These are phyloP conservation scores for Andrena minutula DNA, from an alignment of 2,888 invertebrate genomes.

Conservation along the genomic window DNA sequence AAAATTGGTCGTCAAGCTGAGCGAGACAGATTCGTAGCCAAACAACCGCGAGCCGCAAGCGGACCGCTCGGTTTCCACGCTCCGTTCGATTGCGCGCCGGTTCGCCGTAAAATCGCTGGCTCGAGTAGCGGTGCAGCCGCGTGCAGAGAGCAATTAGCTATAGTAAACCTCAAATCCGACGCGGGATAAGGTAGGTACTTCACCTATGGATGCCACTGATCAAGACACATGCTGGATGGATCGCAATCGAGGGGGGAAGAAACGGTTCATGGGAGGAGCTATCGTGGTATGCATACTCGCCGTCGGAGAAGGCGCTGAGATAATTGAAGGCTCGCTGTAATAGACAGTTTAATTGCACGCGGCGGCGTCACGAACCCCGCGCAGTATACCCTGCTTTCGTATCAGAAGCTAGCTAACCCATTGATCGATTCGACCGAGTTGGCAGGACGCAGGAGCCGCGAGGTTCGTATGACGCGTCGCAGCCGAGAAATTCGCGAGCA, in stretches of 20 bases:
- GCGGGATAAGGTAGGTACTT: neutral
- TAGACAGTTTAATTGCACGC: too few relatives aligned
- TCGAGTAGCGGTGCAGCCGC: constrained; percentile 6
- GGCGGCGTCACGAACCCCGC: too few relatives aligned
- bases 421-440: neutral
- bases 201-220: constrained; percentile 3
- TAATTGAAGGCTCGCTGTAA: too few relatives aligned
- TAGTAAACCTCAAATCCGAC: constrained; percentile 25
- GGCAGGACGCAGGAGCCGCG: constrained; percentile 3
- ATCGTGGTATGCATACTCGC: too few relatives aligned
- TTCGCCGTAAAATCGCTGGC: constrained; percentile 27
- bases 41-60: constrained; percentile 30
- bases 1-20: constrained; percentile 54
- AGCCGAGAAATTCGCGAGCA: constrained; percentile 43
- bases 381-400: too few relatives aligned
- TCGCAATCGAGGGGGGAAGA: neutral
- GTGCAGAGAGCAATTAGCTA: constrained; percentile 43
- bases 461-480: constrained; percentile 45
- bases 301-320: too few relatives aligned
- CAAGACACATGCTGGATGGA: constrained; percentile 7
- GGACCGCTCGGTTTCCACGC: constrained; percentile 45
- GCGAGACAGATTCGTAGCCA: constrained; percentile 55
- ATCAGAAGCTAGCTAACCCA: neutral
- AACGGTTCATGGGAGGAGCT: neutral
- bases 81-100: constrained; percentile 23